Evolutionary conservation across 37 sponge, comb jelly and placozoan species (phyloP).

Genomic region (Dysidea cf. avara): DNA sequence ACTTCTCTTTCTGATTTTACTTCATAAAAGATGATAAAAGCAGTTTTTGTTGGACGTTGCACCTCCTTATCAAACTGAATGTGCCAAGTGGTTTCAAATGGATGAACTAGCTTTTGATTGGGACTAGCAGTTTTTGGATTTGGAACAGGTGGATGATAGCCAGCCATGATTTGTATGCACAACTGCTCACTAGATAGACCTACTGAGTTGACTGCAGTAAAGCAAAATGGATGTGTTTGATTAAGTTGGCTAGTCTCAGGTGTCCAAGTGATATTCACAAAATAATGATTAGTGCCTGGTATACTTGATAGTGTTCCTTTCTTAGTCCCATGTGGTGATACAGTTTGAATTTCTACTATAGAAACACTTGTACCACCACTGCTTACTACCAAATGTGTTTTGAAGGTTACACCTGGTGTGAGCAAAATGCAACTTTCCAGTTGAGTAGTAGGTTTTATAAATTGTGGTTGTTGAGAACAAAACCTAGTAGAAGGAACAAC

Average conservation of each 20-base stretch:
- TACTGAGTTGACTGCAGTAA: slow-evolving; percentile 25
- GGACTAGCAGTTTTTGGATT: slow-evolving; percentile 8
- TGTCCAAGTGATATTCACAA: slow-evolving; percentile 30
- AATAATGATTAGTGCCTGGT: not conserved
- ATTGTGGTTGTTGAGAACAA: slow-evolving; percentile 24
- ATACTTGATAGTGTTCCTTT: not conserved
- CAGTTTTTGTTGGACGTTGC: slow-evolving; percentile 15
- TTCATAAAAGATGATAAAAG: slow-evolving; percentile 19
- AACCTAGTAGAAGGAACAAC: slow-evolving; percentile 5
- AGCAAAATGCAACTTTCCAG: slow-evolving; percentile 26
- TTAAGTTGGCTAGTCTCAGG: slow-evolving; percentile 11
- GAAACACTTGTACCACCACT: slow-evolving; percentile 14
- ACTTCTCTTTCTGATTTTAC: slow-evolving; percentile 5
- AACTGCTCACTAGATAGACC: slow-evolving; percentile 28
- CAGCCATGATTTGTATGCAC: slow-evolving; percentile 29
- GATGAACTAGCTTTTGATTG: slow-evolving; percentile 16
- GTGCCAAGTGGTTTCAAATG: slow-evolving; percentile 14
- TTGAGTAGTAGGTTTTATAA: slow-evolving; percentile 9
- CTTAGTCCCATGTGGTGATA: slow-evolving; percentile 10
- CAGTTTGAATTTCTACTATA: slow-evolving; percentile 26
- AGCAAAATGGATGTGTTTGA: slow-evolving; percentile 32
- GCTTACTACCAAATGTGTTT: slow-evolving; percentile 13
- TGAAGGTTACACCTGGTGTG: slow-evolving; percentile 16
- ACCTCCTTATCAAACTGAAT: slow-evolving; percentile 17
- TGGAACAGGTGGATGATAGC: slow-evolving; percentile 8